Percentiles rank a stretch among this genome's conserved stretches.
These are phyloP conservation scores for Lethrus apterus DNA, from an alignment of 1,140 invertebrate species.

Conservation along the genomic window DNA sequence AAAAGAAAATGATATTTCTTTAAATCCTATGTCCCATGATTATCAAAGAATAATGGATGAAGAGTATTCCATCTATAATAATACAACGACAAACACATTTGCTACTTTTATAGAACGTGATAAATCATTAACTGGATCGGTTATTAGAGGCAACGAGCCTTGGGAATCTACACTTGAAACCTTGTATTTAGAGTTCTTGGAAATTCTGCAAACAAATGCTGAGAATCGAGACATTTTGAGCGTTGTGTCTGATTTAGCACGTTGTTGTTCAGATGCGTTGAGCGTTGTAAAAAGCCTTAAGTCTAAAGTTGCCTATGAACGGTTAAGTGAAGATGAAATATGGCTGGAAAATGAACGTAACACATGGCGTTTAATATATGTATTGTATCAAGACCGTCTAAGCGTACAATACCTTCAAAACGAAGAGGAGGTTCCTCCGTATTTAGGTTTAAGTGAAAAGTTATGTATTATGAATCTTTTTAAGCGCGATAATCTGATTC, in stretches of 20 bases:
- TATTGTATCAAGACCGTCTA: conserved; percentile 71
- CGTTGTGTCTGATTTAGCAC: conserved; percentile 49
- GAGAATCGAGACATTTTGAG: conserved; percentile 50
- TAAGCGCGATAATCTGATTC: conserved; percentile 56
- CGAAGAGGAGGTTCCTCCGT: conserved; percentile 18
- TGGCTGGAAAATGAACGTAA: conserved; percentile 75
- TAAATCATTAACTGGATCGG: conserved; percentile 40
- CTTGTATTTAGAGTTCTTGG: conserved; percentile 52
- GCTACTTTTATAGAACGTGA: conserved; percentile 15
- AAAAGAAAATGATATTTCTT: no score
- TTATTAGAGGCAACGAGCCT: conserved; percentile 42
- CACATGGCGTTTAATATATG: conserved; percentile 77
- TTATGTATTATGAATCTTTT: conserved; percentile 54
- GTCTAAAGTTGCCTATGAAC: conserved; percentile 37
- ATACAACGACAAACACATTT: conserved; percentile 38
- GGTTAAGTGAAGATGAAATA: conserved; percentile 43
- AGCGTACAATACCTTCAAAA: conserved; percentile 32
- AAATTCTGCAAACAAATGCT: conserved; percentile 47
- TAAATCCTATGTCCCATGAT: no score
- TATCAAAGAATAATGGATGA: conserved; percentile 30
- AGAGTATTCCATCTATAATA: conserved; percentile 26
- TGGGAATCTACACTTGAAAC: conserved; percentile 46
- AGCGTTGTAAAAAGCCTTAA: conserved; percentile 43
- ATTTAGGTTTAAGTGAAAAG: conserved; percentile 51
- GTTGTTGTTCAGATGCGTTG: conserved; percentile 48